Conservation (phyloP, 2,888 invertebrate species). For the Miltochrista miniata region DNA sequence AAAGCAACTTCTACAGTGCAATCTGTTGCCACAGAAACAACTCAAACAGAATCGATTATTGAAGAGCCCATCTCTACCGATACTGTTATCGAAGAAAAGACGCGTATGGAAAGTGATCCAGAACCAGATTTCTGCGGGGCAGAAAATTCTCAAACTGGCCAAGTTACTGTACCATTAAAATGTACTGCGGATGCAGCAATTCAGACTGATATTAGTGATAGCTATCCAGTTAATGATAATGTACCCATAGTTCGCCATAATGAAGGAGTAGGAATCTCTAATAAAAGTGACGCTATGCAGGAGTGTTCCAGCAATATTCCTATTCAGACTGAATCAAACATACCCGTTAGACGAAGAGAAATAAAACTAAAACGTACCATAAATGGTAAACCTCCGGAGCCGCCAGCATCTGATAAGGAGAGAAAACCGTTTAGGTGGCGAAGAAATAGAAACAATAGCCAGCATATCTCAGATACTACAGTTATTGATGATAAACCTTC, state of each 20-base stretch:
- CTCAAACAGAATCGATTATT: not conserved
- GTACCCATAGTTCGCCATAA: not conserved
- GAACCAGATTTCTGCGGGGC: not conserved
- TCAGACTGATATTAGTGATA: conserved; percentile 39
- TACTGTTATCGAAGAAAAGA: not conserved
- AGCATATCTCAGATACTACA: conserved; percentile 4
- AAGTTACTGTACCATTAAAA: conserved; percentile 8
- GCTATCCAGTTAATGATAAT: not conserved
- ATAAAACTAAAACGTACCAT: conserved; percentile 40
- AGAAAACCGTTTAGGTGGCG: conserved; percentile 53
- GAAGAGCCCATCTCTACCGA: not conserved
- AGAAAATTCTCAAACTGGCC: conserved; percentile 3
- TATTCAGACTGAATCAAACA: not conserved
- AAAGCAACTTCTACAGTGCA: not conserved
- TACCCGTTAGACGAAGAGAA: conserved; percentile 24
- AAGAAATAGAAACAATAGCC: conserved; percentile 29
- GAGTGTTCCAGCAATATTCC: not conserved
- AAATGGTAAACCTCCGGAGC: conserved; percentile 13
- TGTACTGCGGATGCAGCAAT: conserved; percentile 41
- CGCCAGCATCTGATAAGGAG: conserved; percentile 6
- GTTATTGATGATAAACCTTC: conserved; percentile 13
- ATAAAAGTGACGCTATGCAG: not conserved
- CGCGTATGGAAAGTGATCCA: not conserved
- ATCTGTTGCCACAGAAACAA: not conserved
- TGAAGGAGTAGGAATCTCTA: not conserved